Evolutionary conservation across 2,797 vertebrate species (phyloP), one percentile per base, ranked within the genome.

Genomic region (Arnoldichthys spilopterus): DNA sequence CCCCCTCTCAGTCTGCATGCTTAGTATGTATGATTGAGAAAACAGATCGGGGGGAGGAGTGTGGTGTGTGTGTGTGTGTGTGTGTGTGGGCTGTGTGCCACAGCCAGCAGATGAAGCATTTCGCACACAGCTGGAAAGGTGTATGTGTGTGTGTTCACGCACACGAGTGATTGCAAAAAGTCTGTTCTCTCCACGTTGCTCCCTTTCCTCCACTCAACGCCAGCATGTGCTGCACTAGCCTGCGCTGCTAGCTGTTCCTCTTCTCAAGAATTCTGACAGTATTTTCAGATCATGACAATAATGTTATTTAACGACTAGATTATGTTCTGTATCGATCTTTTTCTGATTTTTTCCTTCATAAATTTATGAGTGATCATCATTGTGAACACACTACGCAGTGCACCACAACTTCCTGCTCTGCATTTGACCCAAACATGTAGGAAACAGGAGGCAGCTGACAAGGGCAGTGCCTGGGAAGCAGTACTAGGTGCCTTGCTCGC

Each of bases 81-180:
- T 34, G 49, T 40, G 37, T 7, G 47, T 68, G 32, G 72, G 72
- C 64, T 74, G 24, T 20, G 32, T 28, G 34, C 72, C 68, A 54
- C 54, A n/a, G 71, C 30, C 30, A 34, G 37, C 71, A 58, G 71
- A 79, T 74, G 66, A 63, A 70, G 32, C 56, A 51, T 83, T 80
- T 83, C 53, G 45, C 62, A 56, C 62, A 68, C 67, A 70, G 73
- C 73, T 78, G 80, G 76, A 82, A 70, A 73, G 56, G 71, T 78
- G 80, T 7, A 51, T 45, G 63, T 20, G 30, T 72, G 74, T 16
- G 49, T n/a, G 51, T 63, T 47, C 32, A 61, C 58, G 16, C 15
- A 61, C 58, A 71, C 16, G 53, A 72, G 56, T 43, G 71, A 74
- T 30, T 56, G 63, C 53, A 47, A 37, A 49, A 18, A 6, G 18